Evolutionary conservation across 2,888 invertebrate genomes (phyloP).

Genomic region (Holacanthella duospinosa): DNA sequence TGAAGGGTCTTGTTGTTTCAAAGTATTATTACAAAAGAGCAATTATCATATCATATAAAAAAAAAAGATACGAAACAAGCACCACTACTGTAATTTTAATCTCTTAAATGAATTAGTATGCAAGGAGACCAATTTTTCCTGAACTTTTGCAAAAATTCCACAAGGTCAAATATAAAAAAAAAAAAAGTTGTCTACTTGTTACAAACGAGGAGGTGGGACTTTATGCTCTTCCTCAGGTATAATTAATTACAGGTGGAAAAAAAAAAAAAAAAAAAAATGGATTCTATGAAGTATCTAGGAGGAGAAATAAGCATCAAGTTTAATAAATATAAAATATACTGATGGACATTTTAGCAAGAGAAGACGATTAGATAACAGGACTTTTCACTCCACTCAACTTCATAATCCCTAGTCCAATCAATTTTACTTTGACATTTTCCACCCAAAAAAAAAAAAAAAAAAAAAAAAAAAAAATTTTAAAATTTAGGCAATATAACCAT

Average conservation of each 20-base stretch:
- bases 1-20: no score
- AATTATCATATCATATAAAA: slow-evolving; percentile 1
- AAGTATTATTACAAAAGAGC: neutral
- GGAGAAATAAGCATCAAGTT: no score
- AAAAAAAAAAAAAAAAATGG: no score
- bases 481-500: no score
- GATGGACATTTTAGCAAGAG: no score
- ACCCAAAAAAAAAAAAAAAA: neutral
- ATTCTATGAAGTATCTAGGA: no score
- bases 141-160: neutral
- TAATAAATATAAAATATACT: no score
- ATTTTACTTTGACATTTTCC: neutral
- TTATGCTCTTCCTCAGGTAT: neutral
- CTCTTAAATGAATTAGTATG: neutral
- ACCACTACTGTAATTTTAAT: neutral
- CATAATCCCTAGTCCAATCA: neutral
- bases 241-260: slow-evolving; percentile 1
- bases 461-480: no score
- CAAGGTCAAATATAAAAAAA: neutral
- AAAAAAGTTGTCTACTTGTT: no score
- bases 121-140: no score
- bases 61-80: no score
- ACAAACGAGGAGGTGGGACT: neutral
- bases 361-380: neutral
- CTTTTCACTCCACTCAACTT: slow-evolving; percentile 4